Percentiles rank a stretch among this genome's conserved stretches.
Conservation (phyloP, 2,113 vertebrate species). For the Recurvirostra avosetta region DNA sequence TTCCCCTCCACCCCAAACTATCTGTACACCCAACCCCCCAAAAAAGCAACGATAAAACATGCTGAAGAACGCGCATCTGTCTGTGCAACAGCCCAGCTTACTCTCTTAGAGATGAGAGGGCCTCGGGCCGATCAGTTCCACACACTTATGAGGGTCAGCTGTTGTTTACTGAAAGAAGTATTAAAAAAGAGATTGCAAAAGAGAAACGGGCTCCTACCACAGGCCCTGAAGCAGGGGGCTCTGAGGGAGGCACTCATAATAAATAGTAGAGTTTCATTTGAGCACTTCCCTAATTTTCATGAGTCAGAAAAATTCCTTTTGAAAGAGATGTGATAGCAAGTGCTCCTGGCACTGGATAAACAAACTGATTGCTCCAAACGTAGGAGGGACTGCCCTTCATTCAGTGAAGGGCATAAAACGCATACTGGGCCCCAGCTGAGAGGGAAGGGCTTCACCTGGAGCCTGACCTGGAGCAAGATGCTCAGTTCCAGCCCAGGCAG, state of each 20-base stretch:
- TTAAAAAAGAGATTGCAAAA: slow-evolving; percentile 16
- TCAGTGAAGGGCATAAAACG: not conserved
- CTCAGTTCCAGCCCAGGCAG: not conserved
- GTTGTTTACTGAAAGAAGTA: slow-evolving; percentile 15
- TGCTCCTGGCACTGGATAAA: not conserved
- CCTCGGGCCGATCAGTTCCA: not conserved
- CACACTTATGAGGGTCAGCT: not conserved
- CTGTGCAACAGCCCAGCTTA: not conserved
- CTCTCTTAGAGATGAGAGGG: not conserved
- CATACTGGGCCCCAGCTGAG: not conserved
- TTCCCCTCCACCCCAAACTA: not conserved
- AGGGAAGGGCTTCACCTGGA: not conserved
- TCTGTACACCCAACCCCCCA: too few species aligned
- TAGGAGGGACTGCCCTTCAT: not conserved
- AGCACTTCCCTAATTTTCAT: not conserved
- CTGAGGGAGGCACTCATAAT: not conserved
- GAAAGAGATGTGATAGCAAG: not conserved
- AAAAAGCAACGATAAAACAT: not conserved
- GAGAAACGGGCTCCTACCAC: not conserved
- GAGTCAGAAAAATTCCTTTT: slow-evolving; percentile 5
- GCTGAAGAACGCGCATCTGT: not conserved
- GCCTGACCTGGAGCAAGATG: not conserved
- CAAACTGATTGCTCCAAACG: not conserved
- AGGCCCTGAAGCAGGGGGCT: not conserved
- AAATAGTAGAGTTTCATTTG: not conserved